Evolutionary conservation across 2,888 invertebrate species (phyloP), one percentile per base, ranked within the genome.

Genomic region (Latheticus oryzae): DNA sequence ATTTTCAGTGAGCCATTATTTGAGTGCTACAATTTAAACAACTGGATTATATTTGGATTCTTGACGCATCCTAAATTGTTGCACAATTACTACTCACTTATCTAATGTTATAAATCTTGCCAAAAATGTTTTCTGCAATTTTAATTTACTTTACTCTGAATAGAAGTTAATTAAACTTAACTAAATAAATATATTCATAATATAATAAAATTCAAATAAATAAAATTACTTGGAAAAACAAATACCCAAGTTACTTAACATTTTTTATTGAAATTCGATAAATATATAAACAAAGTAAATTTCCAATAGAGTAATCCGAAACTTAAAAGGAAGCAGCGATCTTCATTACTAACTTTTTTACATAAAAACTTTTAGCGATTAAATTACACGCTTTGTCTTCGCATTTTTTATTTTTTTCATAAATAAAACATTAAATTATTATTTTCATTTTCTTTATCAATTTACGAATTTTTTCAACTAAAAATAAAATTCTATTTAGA

Each of bases 11-110:
- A n/a, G n/a, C 42, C 21, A 42, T 42, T 42, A 42, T 42, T 42
- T 42, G 28, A 26, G 15, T 26, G 24, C 13, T 42, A 42, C 26
- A 42, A 26, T 21, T 42, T 42, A 42, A 42, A 28, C 26, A 42
- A 35, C 35, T 23, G 26, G 28, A 16, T 28, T 42, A 42, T 42
- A 42, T 42, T 47, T 48, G 5, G 47, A 48, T 24, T 8, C 5
- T 43, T 43, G 42, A 43, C 42, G 26, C 42, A 43, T 38, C 38
- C 23, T 38, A 28, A 42, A 42, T 40, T 42, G 42, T 42, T 28
- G 28, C 42, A 42, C 23, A 38, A 38, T 38, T 35, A 13, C 21
- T 23, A 38, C 12, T 38, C 23, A 11, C 35, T 35, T 35, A 35
- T 35, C 35, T 19, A n/a, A 2, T 16, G 17, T 5, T n/a, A 35